A percentile compares a stretch with the other conserved stretches of the same genome.
These are phyloP conservation scores for Clostera curtula DNA, from an alignment of 2,888 invertebrate species.

Conservation along the genomic window DNA sequence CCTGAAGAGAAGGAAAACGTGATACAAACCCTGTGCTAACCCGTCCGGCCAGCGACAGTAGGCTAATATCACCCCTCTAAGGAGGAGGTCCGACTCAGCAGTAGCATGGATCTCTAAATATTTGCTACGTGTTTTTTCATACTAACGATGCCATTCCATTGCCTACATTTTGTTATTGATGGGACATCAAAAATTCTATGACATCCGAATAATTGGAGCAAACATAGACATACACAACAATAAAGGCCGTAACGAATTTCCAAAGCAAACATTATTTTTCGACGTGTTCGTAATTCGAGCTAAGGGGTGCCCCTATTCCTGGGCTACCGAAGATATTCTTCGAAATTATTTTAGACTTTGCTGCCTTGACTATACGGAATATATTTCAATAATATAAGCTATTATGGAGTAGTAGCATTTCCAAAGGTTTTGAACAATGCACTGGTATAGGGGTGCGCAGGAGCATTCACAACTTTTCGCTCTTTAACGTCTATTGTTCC, in stretches of 20 bases:
- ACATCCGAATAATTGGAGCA: constrained; percentile 52
- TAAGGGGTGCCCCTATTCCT: constrained; percentile 57
- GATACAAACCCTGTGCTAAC: no score
- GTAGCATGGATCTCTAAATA: no score
- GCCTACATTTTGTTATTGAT: constrained; percentile 6
- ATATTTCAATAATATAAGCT: constrained; percentile 9
- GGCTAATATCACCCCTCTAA: no score
- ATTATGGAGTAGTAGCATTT: constrained; percentile 24
- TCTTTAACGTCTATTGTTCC: constrained; percentile 69
- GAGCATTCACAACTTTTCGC: constrained; percentile 71
- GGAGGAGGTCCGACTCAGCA: no score
- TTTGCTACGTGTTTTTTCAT: no score
- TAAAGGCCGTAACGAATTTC: constrained; percentile 69
- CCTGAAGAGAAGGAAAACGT: no score
- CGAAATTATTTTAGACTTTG: constrained; percentile 12
- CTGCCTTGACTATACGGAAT: constrained; percentile 11
- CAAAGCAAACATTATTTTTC: constrained; percentile 67
- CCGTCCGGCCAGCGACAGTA: no score
- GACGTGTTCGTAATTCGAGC: constrained; percentile 60
- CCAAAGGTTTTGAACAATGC: constrained; percentile 48
- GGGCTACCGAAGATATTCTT: constrained; percentile 11
- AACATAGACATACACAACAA: constrained; percentile 42
- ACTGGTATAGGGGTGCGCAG: constrained; percentile 52
- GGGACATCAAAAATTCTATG: constrained; percentile 31
- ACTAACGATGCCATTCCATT: no score